Evolutionary conservation across 1,140 invertebrate species (phyloP).

Genomic region (Drosophila paulistorum): DNA sequence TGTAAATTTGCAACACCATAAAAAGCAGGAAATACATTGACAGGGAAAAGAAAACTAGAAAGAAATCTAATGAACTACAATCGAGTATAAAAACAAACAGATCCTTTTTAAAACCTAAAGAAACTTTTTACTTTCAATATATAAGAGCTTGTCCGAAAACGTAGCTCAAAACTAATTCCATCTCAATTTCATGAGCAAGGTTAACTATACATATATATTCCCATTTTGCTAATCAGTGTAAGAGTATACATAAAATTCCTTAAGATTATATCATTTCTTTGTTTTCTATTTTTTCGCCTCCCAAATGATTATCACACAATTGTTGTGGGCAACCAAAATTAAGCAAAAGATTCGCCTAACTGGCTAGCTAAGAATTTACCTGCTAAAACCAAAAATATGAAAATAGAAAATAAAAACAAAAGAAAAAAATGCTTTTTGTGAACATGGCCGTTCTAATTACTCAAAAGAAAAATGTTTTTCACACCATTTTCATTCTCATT

Average conservation of each 20-base stretch:
- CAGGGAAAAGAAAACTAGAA: no score
- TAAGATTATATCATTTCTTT: background rate
- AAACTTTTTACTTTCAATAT: no score
- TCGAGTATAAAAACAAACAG: no score
- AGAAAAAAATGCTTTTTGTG: background rate
- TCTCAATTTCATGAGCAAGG: no score
- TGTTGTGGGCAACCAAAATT: slow-evolving; percentile 12
- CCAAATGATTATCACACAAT: slow-evolving; percentile 6
- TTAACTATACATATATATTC: no score
- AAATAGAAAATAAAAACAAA: background rate
- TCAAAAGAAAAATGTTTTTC: slow-evolving; percentile 35
- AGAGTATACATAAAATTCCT: background rate
- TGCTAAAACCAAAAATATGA: background rate
- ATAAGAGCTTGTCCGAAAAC: no score
- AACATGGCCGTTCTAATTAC: slow-evolving; percentile 17
- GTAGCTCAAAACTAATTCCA: no score
- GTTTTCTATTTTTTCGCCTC: background rate
- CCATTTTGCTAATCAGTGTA: background rate
- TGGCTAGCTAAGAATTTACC: slow-evolving; percentile 10
- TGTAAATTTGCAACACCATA: no score
- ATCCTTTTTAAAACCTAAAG: no score
- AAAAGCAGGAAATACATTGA: no score
- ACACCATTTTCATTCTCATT: slow-evolving; percentile 35
- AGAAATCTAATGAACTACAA: no score
- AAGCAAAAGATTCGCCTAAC: background rate